A percentile compares a stretch with the other conserved stretches of the same genome.
Conservation (phyloP, 2,113 vertebrate genomes). For the Erpornis zantholeuca region DNA sequence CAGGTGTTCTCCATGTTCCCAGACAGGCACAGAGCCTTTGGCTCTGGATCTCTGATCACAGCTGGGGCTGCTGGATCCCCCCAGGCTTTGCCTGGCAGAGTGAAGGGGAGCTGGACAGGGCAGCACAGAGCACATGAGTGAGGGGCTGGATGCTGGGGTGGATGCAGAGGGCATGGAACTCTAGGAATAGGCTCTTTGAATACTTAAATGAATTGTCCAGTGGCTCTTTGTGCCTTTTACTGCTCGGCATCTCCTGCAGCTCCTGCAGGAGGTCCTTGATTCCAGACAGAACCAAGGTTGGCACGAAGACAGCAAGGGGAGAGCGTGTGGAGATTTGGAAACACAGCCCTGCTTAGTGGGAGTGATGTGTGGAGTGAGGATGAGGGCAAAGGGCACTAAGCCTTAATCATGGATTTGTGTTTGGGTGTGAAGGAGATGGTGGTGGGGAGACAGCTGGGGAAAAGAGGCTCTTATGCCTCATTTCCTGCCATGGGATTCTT, state of each 20-base stretch:
- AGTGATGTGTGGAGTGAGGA: neutral
- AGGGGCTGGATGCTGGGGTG: neutral
- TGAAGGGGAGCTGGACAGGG: neutral
- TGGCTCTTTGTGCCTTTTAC: neutral
- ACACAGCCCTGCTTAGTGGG: neutral
- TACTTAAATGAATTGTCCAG: neutral
- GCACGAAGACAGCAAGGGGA: neutral
- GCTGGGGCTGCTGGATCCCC: neutral
- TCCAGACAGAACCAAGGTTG: neutral
- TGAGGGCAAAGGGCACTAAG: constrained; percentile 13
- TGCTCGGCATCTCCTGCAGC: neutral
- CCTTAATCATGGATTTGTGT: constrained; percentile 22
- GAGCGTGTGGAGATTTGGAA: neutral
- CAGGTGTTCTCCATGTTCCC: neutral
- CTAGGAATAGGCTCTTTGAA: neutral
- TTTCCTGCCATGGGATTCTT: constrained; percentile 40
- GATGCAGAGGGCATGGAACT: neutral
- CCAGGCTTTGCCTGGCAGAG: neutral
- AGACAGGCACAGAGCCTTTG: neutral
- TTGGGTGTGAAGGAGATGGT: neutral
- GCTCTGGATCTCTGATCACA: neutral
- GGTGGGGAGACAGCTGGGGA: neutral
- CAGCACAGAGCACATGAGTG: neutral
- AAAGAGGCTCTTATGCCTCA: neutral
- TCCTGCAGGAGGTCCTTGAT: neutral